phyloP scores from a whole-genome alignment of 2,113 vertebrate genomes.

The Tetrao urogallus region DNA sequence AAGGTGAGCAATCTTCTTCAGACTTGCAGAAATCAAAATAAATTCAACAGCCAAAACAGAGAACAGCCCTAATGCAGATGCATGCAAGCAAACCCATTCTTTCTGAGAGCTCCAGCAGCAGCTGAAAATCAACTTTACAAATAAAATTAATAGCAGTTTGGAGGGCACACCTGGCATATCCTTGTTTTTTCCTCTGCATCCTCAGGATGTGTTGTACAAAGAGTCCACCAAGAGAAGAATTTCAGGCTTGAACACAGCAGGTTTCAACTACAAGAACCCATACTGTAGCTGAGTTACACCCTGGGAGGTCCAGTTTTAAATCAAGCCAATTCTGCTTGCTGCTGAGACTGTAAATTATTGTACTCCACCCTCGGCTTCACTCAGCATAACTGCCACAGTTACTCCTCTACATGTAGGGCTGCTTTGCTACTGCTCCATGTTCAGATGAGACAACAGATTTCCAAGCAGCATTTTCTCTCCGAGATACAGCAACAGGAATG shows the following conservation, averaged over 20 bases:
- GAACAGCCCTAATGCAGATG: not conserved
- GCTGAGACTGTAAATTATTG: not conserved
- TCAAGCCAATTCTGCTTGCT: not conserved
- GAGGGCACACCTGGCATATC: not conserved
- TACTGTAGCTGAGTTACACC: not conserved
- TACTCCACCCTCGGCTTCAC: not conserved
- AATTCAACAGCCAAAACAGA: not conserved
- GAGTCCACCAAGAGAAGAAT: not conserved
- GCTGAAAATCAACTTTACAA: not conserved
- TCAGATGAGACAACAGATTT: not conserved
- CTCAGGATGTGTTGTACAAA: not conserved
- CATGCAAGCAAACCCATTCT: not conserved
- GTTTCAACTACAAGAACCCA: not conserved
- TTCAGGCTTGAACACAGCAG: not conserved
- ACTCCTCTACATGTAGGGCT: not conserved
- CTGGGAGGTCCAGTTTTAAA: not conserved
- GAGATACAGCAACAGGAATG: not conserved
- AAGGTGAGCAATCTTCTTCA: not conserved
- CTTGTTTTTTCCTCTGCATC: not conserved
- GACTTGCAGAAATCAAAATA: not conserved
- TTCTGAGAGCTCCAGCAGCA: conserved; percentile 3
- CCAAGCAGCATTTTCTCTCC: not conserved
- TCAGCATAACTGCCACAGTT: not conserved
- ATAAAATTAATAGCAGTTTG: not conserved
- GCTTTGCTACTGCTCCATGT: not conserved